Base-by-base conservation (phyloP, 2,797 vertebrate species). In the Dromococcyx pavoninus region DNA sequence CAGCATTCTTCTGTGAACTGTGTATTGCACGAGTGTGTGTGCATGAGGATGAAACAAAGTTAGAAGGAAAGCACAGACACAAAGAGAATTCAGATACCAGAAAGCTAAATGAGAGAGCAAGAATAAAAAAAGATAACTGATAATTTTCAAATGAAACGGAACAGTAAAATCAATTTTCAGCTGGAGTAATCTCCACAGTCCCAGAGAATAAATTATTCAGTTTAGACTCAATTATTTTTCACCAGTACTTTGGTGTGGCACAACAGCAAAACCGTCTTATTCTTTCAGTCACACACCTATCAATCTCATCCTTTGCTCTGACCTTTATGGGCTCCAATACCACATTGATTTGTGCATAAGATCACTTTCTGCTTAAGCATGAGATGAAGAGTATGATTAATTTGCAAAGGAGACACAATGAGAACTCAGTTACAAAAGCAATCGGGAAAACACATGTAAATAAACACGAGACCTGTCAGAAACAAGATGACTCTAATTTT, bases 371-470 rank as follows among this genome's bases (percentile, higher is more conserved):
- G 58, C 56, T 89, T 66, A 58, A 76, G n/a, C 28, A 46, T 1
- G 13, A 70, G 30, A 77, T 35, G 35, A 66, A 56, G 37, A 56
- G 23, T 46, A 44, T 15, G 60, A 86, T 70, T 71, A 66, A 84
- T 86, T 83, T 75, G 30, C 41, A 72, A 78, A 80, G 53, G 33
- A 73, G 28, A 43, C 39, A 71, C n/a, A 73, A 12, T 39, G 50
- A 91, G 44, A 83, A 39, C 39, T 57, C 39, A 21, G n/a, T 75
- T 78, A 75, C 51, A 75, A 89, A 93, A 92, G 48, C 58, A 62
- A 56, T 11, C 25, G 57, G 62, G 72, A 83, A 93, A 75, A 80
- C 24, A 28, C 5, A 53, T 6, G 28, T 48, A 74, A 86, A 78
- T 23, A 91, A 83, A 50, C 1, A 4, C 5, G 22, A 75, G 22